Conservation (phyloP, 2,113 vertebrate genomes). For the Poecilia latipinna region DNA sequence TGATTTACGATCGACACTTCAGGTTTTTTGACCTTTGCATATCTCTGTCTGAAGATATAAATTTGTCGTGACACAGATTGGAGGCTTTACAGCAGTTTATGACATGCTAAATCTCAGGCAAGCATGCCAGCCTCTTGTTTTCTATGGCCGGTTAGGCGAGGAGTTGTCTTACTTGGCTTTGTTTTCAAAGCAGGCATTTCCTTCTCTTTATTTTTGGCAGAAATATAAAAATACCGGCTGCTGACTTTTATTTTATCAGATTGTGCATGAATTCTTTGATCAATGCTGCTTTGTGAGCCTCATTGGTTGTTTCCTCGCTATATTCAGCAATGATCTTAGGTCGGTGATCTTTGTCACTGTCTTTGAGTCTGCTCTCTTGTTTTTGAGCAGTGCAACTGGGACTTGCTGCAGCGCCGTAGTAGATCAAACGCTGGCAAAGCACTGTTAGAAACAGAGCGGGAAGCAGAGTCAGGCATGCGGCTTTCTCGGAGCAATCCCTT, state of each 20-base stretch:
- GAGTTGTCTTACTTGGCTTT: conserved; percentile 58
- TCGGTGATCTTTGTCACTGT: conserved; percentile 22
- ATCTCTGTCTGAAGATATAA: conserved; percentile 85
- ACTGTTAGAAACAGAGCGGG: conserved; percentile 61
- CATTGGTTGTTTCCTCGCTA: conserved; percentile 8
- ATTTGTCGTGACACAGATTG: conserved; percentile 86
- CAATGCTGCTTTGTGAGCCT: conserved; percentile 3
- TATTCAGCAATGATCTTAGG: conserved; percentile 2
- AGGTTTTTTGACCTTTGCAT: conserved; percentile 86
- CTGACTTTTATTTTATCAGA: conserved; percentile 5
- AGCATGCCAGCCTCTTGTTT: conserved; percentile 78
- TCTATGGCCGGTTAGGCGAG: conserved; percentile 67
- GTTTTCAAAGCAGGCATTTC: conserved; percentile 30
- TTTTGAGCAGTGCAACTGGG: conserved; percentile 53
- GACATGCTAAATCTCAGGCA: conserved; percentile 83
- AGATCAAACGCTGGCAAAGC: conserved; percentile 60
- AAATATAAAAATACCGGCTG: neutral
- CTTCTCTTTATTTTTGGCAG: conserved; percentile 6
- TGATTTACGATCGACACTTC: conserved; percentile 85
- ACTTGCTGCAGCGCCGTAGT: conserved; percentile 30
- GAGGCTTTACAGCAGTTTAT: conserved; percentile 85
- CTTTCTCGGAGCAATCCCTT: conserved; percentile 67
- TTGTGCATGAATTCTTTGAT: conserved; percentile 10
- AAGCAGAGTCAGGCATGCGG: conserved; percentile 55
- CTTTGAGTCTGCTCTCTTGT: conserved; percentile 65